Evolutionary conservation across 2,888 invertebrate genomes (phyloP).

Genomic region (Agrochola litura): DNA sequence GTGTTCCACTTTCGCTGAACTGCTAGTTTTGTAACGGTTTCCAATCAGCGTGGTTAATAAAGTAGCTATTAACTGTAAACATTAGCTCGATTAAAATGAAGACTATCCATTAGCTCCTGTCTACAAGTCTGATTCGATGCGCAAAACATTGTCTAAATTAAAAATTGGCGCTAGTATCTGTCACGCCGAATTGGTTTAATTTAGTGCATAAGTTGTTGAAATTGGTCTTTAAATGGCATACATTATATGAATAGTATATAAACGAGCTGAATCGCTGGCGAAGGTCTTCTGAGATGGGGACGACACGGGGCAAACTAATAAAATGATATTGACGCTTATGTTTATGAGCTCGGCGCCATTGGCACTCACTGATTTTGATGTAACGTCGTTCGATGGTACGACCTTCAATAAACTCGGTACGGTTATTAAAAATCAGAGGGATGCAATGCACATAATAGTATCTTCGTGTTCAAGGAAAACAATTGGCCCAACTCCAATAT

Average conservation of each 20-base stretch:
- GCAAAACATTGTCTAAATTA: conserved; percentile 29
- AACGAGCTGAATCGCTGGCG: conserved; percentile 77
- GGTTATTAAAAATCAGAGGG: conserved; percentile 60
- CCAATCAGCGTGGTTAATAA: conserved; percentile 47
- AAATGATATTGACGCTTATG: conserved; percentile 72
- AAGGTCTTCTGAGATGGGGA: conserved; percentile 74
- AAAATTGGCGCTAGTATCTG: conserved; percentile 43
- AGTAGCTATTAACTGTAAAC: conserved; percentile 49
- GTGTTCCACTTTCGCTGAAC: conserved; percentile 57
- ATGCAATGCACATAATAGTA: conserved; percentile 45
- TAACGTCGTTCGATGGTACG: conserved; percentile 48
- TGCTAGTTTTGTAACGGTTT: conserved; percentile 53
- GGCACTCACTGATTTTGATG: conserved; percentile 71
- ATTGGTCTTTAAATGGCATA: conserved; percentile 69
- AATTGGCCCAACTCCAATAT: conserved; percentile 74
- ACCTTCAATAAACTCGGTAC: conserved; percentile 67
- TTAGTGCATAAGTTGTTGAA: conserved; percentile 69
- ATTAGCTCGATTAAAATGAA: conserved; percentile 26
- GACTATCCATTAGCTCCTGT: conserved; percentile 9
- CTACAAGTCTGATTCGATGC: conserved; percentile 15
- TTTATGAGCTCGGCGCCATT: conserved; percentile 73
- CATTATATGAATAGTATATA: conserved; percentile 66
- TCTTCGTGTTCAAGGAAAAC: conserved; percentile 47
- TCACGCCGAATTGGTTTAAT: conserved; percentile 53
- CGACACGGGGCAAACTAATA: conserved; percentile 74